A percentile compares a stretch with the other conserved stretches of the same genome.
These are phyloP conservation scores for Gobionotothen gibberifrons DNA, from an alignment of 2,797 vertebrate genomes.

Conservation along the genomic window DNA sequence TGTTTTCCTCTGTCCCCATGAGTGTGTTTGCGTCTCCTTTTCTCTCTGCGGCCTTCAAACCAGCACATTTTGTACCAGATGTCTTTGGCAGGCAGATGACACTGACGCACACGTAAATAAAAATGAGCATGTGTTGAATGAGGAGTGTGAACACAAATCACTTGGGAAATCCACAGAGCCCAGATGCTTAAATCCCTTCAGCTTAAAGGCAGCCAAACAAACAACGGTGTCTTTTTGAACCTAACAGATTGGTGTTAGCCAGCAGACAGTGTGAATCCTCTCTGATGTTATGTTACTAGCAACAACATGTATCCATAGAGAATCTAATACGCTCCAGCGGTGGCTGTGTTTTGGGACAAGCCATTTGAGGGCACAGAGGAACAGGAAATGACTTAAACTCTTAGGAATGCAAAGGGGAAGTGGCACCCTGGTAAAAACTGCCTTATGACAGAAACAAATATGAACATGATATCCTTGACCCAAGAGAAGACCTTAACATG, in stretches of 20 bases:
- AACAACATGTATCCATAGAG: neutral
- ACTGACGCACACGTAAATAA: slow-evolving; percentile 58
- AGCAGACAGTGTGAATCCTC: slow-evolving; percentile 12
- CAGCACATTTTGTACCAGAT: slow-evolving; percentile 74
- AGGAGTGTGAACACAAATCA: slow-evolving; percentile 54
- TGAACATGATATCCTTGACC: slow-evolving; percentile 3
- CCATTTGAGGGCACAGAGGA: slow-evolving; percentile 53
- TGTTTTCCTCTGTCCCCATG: neutral
- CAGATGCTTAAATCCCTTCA: slow-evolving; percentile 14
- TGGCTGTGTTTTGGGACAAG: slow-evolving; percentile 23
- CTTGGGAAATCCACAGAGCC: slow-evolving; percentile 33
- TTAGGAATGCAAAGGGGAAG: slow-evolving; percentile 74
- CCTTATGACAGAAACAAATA: slow-evolving; percentile 11
- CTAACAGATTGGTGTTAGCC: neutral
- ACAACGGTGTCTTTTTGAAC: slow-evolving; percentile 18
- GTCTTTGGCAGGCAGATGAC: slow-evolving; percentile 70
- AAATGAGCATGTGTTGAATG: slow-evolving; percentile 71
- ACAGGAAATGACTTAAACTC: slow-evolving; percentile 77
- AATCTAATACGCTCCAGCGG: neutral
- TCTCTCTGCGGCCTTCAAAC: slow-evolving; percentile 51
- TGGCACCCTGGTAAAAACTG: slow-evolving; percentile 33
- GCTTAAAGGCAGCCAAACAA: slow-evolving; percentile 4
- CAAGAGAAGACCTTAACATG: neutral
- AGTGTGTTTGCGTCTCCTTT: slow-evolving; percentile 19
- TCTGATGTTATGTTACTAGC: neutral